Base-by-base conservation (phyloP, 2,797 vertebrate species). In the Perodicticus potto region DNA sequence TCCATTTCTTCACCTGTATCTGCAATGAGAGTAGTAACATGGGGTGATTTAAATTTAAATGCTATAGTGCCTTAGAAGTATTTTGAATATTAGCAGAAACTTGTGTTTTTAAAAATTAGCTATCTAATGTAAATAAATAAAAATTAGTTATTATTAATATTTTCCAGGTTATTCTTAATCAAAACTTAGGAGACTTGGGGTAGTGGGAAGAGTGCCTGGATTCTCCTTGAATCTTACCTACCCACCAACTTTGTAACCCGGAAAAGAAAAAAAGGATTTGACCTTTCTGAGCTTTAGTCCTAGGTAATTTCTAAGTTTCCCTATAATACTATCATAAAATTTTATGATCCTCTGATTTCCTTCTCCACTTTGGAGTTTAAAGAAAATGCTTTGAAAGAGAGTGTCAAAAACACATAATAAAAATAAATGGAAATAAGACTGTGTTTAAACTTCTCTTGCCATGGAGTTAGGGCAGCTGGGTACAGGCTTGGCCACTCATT, bases 41-140 rank as follows among this genome's bases (percentile, higher is more conserved):
- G 8, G 12, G 43, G 25, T 34, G 7, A 32, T 63, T 82, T 92
- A 34, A 96, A 95, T 76, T 72, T 96, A 90, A 95, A 65, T 95
- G 85, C 14, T 76, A 1, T 59, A 65, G 61, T 43, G 10, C n/a
- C 7, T 11, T 14, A 89, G 70, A 83, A 74, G 25, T 69, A 13
- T 25, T 84, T 63, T n/a, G 16, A 40, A 73, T 43, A 34, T 22
- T 81, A 78, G 32, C 9, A 69, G 13, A 82, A 65, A 74, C 27
- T 73, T 70, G 37, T 3, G 2, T 63, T 94, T 74, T 74, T 9
- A 49, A 93, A 72, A 73, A 77, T 77, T 32, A 73, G 45, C 27
- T 94, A 4, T 45, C 23, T 23, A 72, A 4, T 43, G 10, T 61
- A 61, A 16, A 53, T 53, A 17, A 53, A 53, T 7, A 49, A 93